Percentiles rank a stretch among this genome's conserved stretches.
These are phyloP conservation scores for Heliconius hortense DNA, from an alignment of 2,888 invertebrate species.

Conservation along the genomic window DNA sequence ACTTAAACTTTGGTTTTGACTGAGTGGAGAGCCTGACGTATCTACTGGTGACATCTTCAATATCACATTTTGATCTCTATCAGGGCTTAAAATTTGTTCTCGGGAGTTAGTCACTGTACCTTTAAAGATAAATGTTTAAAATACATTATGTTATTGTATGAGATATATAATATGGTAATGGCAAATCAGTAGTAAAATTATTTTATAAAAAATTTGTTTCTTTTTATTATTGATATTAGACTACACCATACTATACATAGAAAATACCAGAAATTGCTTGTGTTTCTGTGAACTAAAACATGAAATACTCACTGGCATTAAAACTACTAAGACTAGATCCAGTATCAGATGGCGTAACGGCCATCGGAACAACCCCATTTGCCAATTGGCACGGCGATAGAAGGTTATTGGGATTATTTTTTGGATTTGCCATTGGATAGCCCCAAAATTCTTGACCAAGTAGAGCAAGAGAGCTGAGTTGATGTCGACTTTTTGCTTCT, in stretches of 20 bases:
- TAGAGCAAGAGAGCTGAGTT: constrained; percentile 93
- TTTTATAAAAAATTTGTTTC: not conserved
- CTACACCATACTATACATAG: not conserved
- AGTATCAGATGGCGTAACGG: constrained; percentile 83
- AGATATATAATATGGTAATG: not conserved
- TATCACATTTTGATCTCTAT: constrained; percentile 85
- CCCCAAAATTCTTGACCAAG: constrained; percentile 94
- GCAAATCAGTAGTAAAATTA: not conserved
- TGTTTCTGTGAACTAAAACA: not conserved
- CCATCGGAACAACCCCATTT: constrained; percentile 73
- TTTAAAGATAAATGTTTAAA: constrained; percentile 40
- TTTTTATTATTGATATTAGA: not conserved
- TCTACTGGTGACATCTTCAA: constrained; percentile 89
- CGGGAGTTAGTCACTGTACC: constrained; percentile 70
- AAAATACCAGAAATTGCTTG: not conserved
- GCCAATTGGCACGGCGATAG: constrained; percentile 67
- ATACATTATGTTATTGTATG: not conserved
- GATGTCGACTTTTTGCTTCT: constrained; percentile 94
- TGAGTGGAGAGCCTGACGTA: constrained; percentile 75
- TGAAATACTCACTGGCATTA: constrained; percentile 78
- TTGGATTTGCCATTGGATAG: constrained; percentile 89
- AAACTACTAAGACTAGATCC: constrained; percentile 90
- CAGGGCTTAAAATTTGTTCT: constrained; percentile 67
- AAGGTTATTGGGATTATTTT: constrained; percentile 73
- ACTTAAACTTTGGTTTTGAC: constrained; percentile 79